These are phyloP conservation scores for Tragelaphus scriptus DNA, from an alignment of 2,113 vertebrate species.

Conservation along the genomic window DNA sequence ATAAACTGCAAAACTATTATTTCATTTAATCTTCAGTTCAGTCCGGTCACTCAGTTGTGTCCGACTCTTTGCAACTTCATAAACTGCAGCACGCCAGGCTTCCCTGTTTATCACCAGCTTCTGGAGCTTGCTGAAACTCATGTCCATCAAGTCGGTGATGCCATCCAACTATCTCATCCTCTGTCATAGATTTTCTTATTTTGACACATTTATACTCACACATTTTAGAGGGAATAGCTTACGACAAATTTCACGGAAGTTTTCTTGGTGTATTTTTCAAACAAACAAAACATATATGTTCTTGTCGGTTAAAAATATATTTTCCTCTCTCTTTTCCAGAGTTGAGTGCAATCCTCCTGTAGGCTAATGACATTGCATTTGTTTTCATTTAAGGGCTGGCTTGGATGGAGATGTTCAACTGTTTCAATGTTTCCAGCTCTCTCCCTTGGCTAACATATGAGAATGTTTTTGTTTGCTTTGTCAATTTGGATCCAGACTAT, in stretches of 20 bases:
- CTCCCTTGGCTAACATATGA: background rate
- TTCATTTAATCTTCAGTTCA: background rate
- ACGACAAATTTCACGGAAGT: background rate
- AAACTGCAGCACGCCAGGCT: background rate
- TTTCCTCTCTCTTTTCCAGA: background rate
- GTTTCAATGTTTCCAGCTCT: background rate
- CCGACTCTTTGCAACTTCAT: background rate
- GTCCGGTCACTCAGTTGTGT: background rate
- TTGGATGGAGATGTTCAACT: background rate
- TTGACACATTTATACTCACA: background rate
- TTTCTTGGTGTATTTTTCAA: background rate
- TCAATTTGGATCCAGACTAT: background rate
- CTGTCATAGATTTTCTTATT: background rate
- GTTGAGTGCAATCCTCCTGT: background rate
- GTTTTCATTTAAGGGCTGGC: background rate
- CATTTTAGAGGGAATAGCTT: background rate
- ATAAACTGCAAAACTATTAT: background rate
- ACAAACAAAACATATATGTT: background rate
- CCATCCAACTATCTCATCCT: background rate
- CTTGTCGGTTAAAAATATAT: background rate
- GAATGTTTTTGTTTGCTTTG: background rate
- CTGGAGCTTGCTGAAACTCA: background rate
- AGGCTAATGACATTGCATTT: background rate
- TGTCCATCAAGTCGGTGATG: background rate
- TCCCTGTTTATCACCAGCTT: background rate